Conservation (phyloP, 2,888 invertebrate genomes). For the Polymixis lichenea region DNA sequence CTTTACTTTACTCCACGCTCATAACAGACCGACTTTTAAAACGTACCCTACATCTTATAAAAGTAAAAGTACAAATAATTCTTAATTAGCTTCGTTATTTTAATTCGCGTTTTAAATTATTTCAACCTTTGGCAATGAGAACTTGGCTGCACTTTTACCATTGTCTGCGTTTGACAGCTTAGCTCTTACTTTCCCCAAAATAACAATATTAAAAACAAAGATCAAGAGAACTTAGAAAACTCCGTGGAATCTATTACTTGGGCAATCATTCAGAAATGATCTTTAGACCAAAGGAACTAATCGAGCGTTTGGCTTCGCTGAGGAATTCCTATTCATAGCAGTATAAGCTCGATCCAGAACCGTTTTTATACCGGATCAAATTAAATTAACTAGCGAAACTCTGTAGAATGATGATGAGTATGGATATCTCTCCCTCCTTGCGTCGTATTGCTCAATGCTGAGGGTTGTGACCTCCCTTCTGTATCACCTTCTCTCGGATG, state of each 20-base stretch:
- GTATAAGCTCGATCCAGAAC: conserved; percentile 15
- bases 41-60: conserved; percentile 31
- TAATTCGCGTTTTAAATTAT: conserved; percentile 31
- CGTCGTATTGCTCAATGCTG: too few species aligned
- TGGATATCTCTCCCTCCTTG: too few species aligned
- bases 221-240: conserved; percentile 37
- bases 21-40: conserved; percentile 33
- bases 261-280: conserved; percentile 51
- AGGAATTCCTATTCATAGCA: conserved; percentile 25
- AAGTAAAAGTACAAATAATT: conserved; percentile 33
- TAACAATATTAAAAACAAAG: conserved; percentile 43
- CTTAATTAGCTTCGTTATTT: conserved; percentile 46
- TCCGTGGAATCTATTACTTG: conserved; percentile 33
- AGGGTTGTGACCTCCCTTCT: too few species aligned
- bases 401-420: too few species aligned
- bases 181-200: conserved; percentile 51
- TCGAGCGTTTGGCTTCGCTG: conserved; percentile 28
- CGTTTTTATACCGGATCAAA: conserved; percentile 1
- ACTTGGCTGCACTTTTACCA: conserved; percentile 56
- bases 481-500: too few species aligned
- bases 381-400: too few species aligned
- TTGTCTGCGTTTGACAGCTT: conserved; percentile 46
- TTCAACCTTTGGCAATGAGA: conserved; percentile 49
- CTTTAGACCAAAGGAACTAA: conserved; percentile 40
- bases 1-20: conserved; percentile 37